Conservation (phyloP, 2,113 vertebrate genomes). For the Alethe diademata region DNA sequence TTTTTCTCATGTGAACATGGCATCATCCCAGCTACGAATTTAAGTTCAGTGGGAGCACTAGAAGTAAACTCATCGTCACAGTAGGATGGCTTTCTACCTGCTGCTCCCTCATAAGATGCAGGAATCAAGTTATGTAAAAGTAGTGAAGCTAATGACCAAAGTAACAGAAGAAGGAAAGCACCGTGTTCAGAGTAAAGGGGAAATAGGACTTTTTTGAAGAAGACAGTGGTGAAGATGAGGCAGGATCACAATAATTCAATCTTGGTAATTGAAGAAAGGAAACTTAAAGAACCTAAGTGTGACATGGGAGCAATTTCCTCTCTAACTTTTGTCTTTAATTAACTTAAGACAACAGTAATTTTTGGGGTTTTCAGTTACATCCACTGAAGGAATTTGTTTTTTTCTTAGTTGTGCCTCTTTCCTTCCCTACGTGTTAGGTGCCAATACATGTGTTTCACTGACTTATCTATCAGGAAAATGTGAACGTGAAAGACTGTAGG, state of each 20-base stretch:
- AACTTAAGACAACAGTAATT: not conserved
- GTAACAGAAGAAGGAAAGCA: not conserved
- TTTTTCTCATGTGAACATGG: not conserved
- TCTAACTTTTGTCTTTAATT: not conserved
- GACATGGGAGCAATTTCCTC: not conserved
- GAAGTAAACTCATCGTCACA: not conserved
- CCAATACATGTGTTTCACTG: not conserved
- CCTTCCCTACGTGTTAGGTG: rapidly evolving
- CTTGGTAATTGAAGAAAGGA: not conserved
- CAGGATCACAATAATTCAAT: not conserved
- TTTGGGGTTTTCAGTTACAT: not conserved
- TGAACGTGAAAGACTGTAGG: not conserved
- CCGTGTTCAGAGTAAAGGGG: not conserved
- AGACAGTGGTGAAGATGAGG: not conserved
- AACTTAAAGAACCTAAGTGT: not conserved
- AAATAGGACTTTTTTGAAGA: not conserved
- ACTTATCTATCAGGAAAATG: not conserved
- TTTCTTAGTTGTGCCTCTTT: not conserved
- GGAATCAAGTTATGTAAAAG: not conserved
- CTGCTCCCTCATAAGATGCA: not conserved
- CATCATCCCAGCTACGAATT: not conserved
- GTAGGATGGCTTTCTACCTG: not conserved
- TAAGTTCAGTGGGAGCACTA: not conserved
- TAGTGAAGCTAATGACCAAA: not conserved
- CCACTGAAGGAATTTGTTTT: not conserved